Base-by-base conservation (phyloP, 2,888 invertebrate genomes). In the Conus canariensis region DNA sequence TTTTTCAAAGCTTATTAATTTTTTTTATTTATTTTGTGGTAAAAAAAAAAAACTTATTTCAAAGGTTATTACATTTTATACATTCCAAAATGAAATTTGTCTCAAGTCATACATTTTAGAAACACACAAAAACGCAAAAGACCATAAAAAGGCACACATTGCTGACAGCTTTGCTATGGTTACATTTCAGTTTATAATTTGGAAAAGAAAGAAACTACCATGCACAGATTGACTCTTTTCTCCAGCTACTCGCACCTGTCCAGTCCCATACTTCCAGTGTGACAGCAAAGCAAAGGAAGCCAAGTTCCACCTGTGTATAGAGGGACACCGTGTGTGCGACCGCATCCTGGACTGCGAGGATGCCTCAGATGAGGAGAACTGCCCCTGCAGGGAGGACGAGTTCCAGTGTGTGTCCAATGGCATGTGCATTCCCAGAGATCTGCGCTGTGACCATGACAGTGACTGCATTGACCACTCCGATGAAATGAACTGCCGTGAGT, bases 241-340 rank as follows among this genome's bases (percentile, higher is more conserved):
- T 90, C 58, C 93, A 96, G 96, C 94, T 30, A 95, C 95, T 88
- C 95, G 92, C 58, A 92, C 91, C n/a, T 95, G 95, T 88, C 93
- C 93, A 9, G 90, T 58, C 0, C 97, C 97, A 45, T 97, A 98
- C 96, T 98, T 98, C 95, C 96, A 96, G 92, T 98, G 98, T 95
- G 56, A 77, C 16, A 85, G 82, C 30, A 59, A 67, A 60, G 97
- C 96, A 87, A 97, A 97, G 93, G 97, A 97, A 30, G 97, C 97
- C 3, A 22, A 14, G 8, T 25, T 9, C n/a, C 89, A 89, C 80
- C 98, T 98, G 90, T 98, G 98, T 96, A 97, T 92, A 16, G 85
- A 85, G 30, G 64, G 87, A 30, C 67, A 97, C 64, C 98, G 98
- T 98, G 97, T 97, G 87, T 98, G 98, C 96, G 98, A 98, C 96